Conservation (phyloP, 2,888 invertebrate species). For the Imbricaverruca yamaguchii region DNA sequence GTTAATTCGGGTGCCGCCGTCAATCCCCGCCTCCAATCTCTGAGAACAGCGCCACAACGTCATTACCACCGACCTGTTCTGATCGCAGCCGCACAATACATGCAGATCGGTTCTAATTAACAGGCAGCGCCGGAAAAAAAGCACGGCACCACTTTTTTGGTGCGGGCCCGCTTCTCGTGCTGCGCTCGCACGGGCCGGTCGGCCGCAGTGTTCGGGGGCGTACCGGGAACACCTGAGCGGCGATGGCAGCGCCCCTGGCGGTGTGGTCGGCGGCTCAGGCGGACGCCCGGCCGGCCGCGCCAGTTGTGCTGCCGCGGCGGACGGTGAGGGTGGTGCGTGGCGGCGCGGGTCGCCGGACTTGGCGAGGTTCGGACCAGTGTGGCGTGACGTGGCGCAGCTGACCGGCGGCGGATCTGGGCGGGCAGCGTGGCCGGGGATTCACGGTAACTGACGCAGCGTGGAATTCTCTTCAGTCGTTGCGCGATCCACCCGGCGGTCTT, state of each 20-base stretch:
- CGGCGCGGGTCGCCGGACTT: no score
- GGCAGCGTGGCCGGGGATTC: no score
- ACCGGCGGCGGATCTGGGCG: no score
- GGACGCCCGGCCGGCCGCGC: not conserved
- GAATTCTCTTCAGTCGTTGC: no score
- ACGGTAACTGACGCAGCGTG: no score
- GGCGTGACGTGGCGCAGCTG: no score
- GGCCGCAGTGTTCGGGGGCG: not conserved
- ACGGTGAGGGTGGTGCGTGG: not conserved
- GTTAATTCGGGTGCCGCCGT: not conserved
- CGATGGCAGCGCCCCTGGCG: conserved; percentile 3
- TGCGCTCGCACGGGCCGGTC: not conserved
- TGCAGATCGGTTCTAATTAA: not conserved
- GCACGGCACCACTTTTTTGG: not conserved
- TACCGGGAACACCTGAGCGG: not conserved
- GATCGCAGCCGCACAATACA: not conserved
- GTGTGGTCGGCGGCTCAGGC: not conserved
- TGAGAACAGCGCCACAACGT: no score
- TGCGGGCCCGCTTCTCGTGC: not conserved
- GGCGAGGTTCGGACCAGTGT: no score
- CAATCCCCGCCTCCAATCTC: no score
- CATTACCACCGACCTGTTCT: not conserved
- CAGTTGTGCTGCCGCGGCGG: not conserved
- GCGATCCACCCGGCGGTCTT: no score
- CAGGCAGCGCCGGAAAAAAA: not conserved